Percentiles rank a stretch among this genome's conserved stretches.
Evolutionary conservation across 1,140 invertebrate genomes (phyloP).

Genomic region (Trichonephila inaurata): DNA sequence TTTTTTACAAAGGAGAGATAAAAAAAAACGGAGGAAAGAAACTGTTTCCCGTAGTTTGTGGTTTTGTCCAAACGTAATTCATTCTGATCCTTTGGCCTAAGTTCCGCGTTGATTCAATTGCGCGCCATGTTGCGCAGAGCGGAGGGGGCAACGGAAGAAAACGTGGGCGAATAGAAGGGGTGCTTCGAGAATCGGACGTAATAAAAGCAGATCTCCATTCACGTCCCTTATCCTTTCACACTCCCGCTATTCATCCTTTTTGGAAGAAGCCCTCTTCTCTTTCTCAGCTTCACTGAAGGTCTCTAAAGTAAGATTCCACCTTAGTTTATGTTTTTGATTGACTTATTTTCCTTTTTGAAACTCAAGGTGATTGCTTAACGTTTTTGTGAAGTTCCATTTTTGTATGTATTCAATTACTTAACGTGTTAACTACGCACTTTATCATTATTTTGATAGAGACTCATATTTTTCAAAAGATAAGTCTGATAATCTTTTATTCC

Average conservation of each 20-base stretch:
- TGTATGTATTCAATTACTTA: too few relatives aligned
- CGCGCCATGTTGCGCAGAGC: conserved; percentile 10
- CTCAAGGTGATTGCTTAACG: background rate
- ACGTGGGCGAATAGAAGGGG: conserved; percentile 39
- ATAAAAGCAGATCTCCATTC: conserved; percentile 9
- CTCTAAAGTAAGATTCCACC: background rate
- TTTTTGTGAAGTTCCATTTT: too few relatives aligned
- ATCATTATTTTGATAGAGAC: too few relatives aligned
- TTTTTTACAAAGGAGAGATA: background rate
- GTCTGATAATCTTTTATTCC: too few relatives aligned
- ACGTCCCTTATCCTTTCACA: background rate
- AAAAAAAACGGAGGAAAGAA: background rate
- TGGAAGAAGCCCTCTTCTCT: background rate
- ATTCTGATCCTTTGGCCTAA: conserved; percentile 7
- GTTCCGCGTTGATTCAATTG: conserved; percentile 39
- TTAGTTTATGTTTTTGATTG: background rate
- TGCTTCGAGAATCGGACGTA: conserved; percentile 26
- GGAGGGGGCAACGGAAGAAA: conserved; percentile 33
- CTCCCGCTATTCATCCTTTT: background rate
- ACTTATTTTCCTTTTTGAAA: background rate
- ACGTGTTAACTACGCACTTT: too few relatives aligned
- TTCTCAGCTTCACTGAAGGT: background rate
- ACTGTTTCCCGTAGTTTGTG: conserved; percentile 16
- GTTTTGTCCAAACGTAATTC: conserved; percentile 50
- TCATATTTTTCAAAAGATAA: too few relatives aligned